These are phyloP conservation scores for Emydocephalus ijimae DNA, from an alignment of 2,113 vertebrate species.

Conservation along the genomic window DNA sequence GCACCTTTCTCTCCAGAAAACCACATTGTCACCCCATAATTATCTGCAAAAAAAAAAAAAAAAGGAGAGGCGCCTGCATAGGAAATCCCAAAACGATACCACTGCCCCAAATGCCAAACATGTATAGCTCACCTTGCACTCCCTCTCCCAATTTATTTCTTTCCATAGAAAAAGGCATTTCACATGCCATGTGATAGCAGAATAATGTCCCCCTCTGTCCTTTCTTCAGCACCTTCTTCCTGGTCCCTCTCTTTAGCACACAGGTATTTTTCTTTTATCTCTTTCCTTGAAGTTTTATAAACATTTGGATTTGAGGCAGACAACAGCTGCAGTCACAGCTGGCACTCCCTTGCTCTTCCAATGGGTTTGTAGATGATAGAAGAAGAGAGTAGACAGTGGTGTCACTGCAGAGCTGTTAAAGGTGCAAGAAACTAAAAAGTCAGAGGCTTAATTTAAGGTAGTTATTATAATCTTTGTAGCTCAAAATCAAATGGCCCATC, in stretches of 20 bases:
- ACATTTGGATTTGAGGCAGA: not conserved
- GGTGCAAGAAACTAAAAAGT: not conserved
- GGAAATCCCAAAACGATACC: not conserved
- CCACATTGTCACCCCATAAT: too few relatives aligned
- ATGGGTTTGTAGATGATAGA: not conserved
- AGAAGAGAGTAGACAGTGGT: not conserved
- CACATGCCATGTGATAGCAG: not conserved
- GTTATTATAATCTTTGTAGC: not conserved
- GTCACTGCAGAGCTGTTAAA: not conserved
- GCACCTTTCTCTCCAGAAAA: not conserved
- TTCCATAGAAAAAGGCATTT: not conserved
- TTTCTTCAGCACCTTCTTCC: not conserved
- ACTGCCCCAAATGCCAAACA: too few relatives aligned
- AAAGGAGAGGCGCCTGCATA: not conserved
- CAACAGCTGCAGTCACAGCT: not conserved
- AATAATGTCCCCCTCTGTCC: not conserved
- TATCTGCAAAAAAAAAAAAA: not conserved
- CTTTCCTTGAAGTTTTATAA: not conserved
- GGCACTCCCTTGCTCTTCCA: not conserved
- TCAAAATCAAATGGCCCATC: not conserved
- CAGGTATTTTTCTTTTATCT: not conserved
- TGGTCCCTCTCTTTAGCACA: not conserved
- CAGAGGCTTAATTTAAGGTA: not conserved
- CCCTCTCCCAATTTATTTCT: not conserved
- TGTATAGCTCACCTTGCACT: not conserved